Evolutionary conservation across 30 jellyfish, hydroid and myxozoan genomes (phyloP).

Genomic region (Chrysaora quinquecirrha): DNA sequence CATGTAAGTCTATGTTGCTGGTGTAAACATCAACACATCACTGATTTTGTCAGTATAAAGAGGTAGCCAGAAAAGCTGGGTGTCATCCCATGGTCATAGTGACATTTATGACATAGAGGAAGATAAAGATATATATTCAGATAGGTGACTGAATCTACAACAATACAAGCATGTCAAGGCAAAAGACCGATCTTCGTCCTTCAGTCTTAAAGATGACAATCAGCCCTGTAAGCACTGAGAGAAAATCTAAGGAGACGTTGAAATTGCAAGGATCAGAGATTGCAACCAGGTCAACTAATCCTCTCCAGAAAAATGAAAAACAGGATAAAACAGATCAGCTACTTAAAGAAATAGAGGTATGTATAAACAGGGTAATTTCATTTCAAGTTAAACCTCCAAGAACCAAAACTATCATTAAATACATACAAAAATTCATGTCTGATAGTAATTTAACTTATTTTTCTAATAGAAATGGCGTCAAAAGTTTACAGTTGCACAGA

Average conservation of each 20-base stretch:
- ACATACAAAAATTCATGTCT: no score
- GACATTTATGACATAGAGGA: no score
- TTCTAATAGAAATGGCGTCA: constrained; percentile 56
- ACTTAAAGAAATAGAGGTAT: constrained; percentile 68
- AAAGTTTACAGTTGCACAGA: constrained; percentile 44
- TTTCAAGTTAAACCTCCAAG: no score
- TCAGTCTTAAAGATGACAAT: constrained; percentile 39
- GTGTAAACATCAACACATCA: no score
- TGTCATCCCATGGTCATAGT: no score
- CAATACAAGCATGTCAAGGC: constrained; percentile 35
- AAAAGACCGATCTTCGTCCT: constrained; percentile 46
- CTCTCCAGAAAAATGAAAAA: constrained; percentile 12
- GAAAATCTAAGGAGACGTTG: constrained; percentile 33
- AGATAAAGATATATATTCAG: no score
- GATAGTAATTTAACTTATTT: no score
- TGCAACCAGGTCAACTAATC: constrained; percentile 10
- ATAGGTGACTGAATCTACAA: constrained; percentile 1
- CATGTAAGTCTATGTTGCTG: no score
- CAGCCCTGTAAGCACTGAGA: constrained; percentile 17
- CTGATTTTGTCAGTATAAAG: no score
- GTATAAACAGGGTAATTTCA: no score
- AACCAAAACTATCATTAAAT: no score
- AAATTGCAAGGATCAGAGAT: constrained; percentile 22
- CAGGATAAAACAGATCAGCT: constrained; percentile 48
- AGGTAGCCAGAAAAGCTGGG: no score